These are phyloP conservation scores for Collichthys lucidus DNA, from an alignment of 2,113 vertebrate species.

Conservation along the genomic window DNA sequence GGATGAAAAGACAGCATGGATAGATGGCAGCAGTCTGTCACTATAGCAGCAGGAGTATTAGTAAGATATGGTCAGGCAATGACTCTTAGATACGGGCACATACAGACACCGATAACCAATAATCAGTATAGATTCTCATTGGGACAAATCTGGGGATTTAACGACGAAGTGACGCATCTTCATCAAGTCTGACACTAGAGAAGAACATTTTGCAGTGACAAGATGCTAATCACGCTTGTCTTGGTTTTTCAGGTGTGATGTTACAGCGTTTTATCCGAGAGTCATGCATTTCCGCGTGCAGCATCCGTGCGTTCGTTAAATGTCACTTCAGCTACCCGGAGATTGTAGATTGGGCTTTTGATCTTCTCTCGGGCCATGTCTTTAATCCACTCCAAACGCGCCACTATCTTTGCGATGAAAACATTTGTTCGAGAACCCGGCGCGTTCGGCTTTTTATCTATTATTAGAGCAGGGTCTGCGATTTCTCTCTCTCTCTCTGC, in stretches of 20 bases:
- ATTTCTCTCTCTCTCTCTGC: not conserved
- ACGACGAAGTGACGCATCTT: not conserved
- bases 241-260: not conserved
- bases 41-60: constrained; percentile 38
- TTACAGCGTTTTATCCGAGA: not conserved
- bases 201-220: not conserved
- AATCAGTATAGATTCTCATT: not conserved
- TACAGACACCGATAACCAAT: not conserved
- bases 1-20: constrained; percentile 40
- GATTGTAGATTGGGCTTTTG: constrained; percentile 12
- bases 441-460: constrained; percentile 11
- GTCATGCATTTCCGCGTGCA: not conserved
- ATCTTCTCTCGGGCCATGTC: constrained; percentile 7
- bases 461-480: not conserved
- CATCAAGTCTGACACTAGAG: not conserved
- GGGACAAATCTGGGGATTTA: not conserved
- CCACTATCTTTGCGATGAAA: constrained; percentile 9
- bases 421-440: constrained; percentile 10
- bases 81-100: not conserved
- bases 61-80: not conserved
- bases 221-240: not conserved
- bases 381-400: constrained; percentile 31
- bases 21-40: constrained; percentile 42
- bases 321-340: not conserved
- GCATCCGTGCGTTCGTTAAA: not conserved